Percentiles rank a stretch among this genome's conserved stretches.
Evolutionary conservation across 2,888 invertebrate genomes (phyloP).

Genomic region (Heteromurus nitidus): DNA sequence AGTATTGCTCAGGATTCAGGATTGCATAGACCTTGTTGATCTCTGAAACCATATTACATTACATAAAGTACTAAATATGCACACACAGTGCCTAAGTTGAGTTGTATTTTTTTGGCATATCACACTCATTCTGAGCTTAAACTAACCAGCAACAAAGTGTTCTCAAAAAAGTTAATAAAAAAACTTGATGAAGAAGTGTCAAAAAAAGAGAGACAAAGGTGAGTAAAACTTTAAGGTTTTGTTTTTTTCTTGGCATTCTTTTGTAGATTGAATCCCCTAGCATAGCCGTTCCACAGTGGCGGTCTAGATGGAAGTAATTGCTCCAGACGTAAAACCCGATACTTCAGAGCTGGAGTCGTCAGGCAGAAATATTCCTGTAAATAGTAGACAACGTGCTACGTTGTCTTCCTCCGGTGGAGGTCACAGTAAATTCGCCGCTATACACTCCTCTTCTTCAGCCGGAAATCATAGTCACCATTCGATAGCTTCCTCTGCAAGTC

Average conservation of each 20-base stretch:
- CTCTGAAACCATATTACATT: no score
- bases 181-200: neutral
- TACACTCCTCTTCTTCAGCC: constrained; percentile 32
- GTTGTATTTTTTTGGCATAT: neutral
- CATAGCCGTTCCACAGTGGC: constrained; percentile 65
- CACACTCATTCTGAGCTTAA: neutral
- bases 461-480: constrained; percentile 48
- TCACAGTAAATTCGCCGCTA: constrained; percentile 30
- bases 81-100: constrained; percentile 15
- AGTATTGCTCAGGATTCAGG: no score
- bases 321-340: constrained; percentile 71
- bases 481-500: constrained; percentile 53
- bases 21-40: no score
- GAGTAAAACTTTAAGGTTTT: constrained; percentile 54
- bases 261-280: constrained; percentile 60
- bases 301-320: constrained; percentile 73
- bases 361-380: constrained; percentile 45
- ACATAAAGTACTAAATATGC: no score
- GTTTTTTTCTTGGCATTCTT: constrained; percentile 30
- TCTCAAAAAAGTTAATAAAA: neutral
- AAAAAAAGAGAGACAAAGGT: no score
- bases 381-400: constrained; percentile 52
- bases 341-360: constrained; percentile 66
- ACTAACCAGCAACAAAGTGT: constrained; percentile 9
- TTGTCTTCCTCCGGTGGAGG: constrained; percentile 52